These are phyloP conservation scores for Pogonomyrmex barbatus DNA, from an alignment of 1,140 invertebrate species.

Conservation along the genomic window DNA sequence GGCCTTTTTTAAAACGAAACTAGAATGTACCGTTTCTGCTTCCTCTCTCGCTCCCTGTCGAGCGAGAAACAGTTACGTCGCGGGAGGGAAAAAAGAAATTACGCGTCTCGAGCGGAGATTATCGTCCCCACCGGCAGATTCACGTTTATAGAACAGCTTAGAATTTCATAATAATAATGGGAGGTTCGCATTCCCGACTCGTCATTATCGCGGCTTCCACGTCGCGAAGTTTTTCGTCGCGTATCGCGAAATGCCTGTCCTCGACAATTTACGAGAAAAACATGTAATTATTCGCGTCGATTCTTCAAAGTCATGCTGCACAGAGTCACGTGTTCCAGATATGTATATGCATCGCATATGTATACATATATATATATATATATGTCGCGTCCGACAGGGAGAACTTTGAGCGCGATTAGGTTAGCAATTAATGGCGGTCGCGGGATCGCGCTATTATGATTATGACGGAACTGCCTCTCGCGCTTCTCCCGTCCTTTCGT, in stretches of 20 bases:
- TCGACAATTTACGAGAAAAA: background rate
- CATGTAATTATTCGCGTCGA: slow-evolving; percentile 24
- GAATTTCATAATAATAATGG: background rate
- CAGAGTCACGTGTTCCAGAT: slow-evolving; percentile 33
- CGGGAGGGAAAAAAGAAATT: background rate
- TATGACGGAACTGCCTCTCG: background rate
- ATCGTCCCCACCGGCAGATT: background rate
- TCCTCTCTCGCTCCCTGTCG: background rate
- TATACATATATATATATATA: background rate
- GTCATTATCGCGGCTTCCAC: background rate
- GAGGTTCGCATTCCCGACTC: background rate
- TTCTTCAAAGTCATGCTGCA: slow-evolving; percentile 72
- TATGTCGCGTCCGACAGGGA: background rate
- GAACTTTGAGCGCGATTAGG: slow-evolving; percentile 11
- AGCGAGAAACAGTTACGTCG: slow-evolving; percentile 32
- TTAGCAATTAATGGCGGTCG: slow-evolving; percentile 16
- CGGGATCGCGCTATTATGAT: background rate
- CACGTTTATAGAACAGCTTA: background rate
- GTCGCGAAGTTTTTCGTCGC: too few species aligned
- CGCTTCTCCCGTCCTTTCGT: background rate
- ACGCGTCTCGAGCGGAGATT: background rate
- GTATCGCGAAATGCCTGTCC: background rate
- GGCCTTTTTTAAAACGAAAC: background rate
- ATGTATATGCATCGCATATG: background rate
- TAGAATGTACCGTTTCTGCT: background rate